Percentiles rank a stretch among this genome's conserved stretches.
Evolutionary conservation across 2,888 invertebrate species (phyloP).

Genomic region (Mythimna albipuncta): DNA sequence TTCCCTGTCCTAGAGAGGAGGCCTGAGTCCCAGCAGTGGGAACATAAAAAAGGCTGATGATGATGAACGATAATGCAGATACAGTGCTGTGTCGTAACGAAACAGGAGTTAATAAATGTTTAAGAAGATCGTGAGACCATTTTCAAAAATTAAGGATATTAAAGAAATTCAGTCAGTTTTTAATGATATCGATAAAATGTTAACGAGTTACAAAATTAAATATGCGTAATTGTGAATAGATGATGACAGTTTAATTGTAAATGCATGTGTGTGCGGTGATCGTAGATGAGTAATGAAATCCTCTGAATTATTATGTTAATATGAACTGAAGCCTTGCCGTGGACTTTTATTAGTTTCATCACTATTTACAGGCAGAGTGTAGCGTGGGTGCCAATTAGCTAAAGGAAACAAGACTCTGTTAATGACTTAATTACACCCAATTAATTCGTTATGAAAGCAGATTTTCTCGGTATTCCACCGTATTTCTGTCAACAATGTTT

Average conservation of each 20-base stretch:
- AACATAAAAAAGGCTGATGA: no score
- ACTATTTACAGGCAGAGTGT: constrained; percentile 34
- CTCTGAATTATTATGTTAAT: constrained; percentile 28
- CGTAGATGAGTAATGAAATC: constrained; percentile 36
- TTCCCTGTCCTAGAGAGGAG: no score
- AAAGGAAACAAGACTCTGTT: constrained; percentile 57
- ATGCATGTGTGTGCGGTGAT: constrained; percentile 12
- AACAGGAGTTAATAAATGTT: background rate
- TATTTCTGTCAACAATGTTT: constrained; percentile 54
- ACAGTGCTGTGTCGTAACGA: background rate
- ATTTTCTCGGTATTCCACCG: constrained; percentile 45
- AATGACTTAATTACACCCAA: constrained; percentile 58
- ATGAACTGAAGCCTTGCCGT: constrained; percentile 15
- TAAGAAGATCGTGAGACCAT: constrained; percentile 10
- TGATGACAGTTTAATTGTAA: constrained; percentile 50
- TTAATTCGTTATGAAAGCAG: constrained; percentile 60
- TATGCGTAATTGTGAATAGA: constrained; percentile 38
- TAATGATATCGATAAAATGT: constrained; percentile 41
- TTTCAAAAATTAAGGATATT: constrained; percentile 13
- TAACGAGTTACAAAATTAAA: constrained; percentile 36
- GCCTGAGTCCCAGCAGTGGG: no score
- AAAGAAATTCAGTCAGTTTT: constrained; percentile 24
- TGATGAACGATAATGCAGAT: background rate
- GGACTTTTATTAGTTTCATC: constrained; percentile 32
- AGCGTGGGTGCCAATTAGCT: constrained; percentile 53